Evolutionary conservation across 2,888 invertebrate species (phyloP), one percentile per base, ranked within the genome.

Genomic region (Cepaea hortensis): DNA sequence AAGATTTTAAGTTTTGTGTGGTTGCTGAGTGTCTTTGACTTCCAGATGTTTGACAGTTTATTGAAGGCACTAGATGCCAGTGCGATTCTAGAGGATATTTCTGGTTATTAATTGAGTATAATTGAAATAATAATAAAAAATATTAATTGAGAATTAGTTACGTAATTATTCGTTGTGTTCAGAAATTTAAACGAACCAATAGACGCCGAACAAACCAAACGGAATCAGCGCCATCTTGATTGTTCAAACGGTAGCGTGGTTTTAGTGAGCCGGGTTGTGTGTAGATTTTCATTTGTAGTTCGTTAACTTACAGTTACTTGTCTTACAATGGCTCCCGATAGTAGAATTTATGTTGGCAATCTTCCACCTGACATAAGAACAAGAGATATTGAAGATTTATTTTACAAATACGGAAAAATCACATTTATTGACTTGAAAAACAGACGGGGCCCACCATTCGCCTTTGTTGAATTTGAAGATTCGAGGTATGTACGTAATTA

Each of bases 391-490:
- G 99, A 99, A 96, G 99, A 99, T 95, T 95, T 99, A 84, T 99
- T 99, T 95, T 98, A 98, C 95, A 98, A 98, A 95, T 99, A 98
- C 95, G 99, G 99, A 88, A 98, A 98, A 96, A 99, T 99, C 91
- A 97, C 97, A 85, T 98, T 98, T 95, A 98, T 99, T 91, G 99
- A 99, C 95, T 96, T 99, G 95, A 99, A 99, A 95, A 98, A 98
- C 95, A 90, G 93, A 79, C 96, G 98, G 94, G 99, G 99, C 85
- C 99, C 99, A 90, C 99, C 99, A 91, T 99, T 99, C 95, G 99
- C 99, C 85, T 99, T 99, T 95, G 98, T 99, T 79, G 99, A 99
- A 95, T 99, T 99, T 94, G 99, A 99, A 93, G 99, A 99, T 95
- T 97, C 98, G 86, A 97, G 99, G 99, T 99, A 96, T 95, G 94